Evolutionary conservation across 2,797 vertebrate species (phyloP).

Genomic region (Antrozous pallidus): DNA sequence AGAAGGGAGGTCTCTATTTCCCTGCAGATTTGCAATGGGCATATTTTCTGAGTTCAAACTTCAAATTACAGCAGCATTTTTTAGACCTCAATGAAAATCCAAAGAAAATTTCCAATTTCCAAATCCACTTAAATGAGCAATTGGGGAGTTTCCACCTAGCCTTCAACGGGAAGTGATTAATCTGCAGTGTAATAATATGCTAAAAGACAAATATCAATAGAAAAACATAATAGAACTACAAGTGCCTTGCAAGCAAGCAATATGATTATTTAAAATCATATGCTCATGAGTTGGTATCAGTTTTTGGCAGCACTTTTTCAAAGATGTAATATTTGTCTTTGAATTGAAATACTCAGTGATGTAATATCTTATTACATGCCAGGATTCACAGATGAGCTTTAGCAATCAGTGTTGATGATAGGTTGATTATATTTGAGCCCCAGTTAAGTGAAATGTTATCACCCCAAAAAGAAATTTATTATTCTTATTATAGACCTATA

Average conservation of each 20-base stretch:
- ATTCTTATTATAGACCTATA: background rate
- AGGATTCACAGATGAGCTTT: constrained; percentile 1
- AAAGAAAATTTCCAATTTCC: constrained; percentile 41
- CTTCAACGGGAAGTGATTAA: constrained; percentile 28
- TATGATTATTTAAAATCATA: constrained; percentile 27
- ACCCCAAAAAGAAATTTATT: background rate
- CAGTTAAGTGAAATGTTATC: constrained; percentile 10
- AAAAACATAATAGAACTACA: constrained; percentile 11
- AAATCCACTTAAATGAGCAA: constrained; percentile 32
- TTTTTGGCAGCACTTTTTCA: constrained; percentile 28
- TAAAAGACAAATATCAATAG: background rate
- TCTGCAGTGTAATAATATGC: background rate
- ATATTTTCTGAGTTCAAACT: constrained; percentile 1
- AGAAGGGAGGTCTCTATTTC: background rate
- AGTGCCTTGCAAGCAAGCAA: constrained; percentile 18
- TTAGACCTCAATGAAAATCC: background rate
- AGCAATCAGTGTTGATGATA: background rate
- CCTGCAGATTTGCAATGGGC: background rate
- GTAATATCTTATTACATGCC: background rate
- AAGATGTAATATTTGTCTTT: constrained; percentile 17
- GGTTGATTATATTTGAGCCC: background rate
- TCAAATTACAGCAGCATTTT: background rate
- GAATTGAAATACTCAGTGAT: background rate
- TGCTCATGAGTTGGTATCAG: background rate
- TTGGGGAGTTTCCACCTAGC: background rate